phyloP scores from a whole-genome alignment of 1,140 invertebrate species.

The Formica selysi region DNA sequence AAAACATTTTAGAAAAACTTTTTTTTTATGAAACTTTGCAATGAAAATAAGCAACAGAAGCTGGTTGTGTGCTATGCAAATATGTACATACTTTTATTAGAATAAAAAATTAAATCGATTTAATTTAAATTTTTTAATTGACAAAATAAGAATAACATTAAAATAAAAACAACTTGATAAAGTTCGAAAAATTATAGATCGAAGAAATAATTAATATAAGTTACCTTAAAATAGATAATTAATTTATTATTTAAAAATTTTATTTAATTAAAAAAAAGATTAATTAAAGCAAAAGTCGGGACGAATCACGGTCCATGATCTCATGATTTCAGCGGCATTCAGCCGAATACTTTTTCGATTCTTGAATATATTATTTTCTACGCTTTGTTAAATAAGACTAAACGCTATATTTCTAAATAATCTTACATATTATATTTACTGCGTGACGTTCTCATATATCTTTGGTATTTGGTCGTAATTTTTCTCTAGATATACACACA shows the following conservation, averaged over 20 bases:
- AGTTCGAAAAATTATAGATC: slow-evolving; percentile 12
- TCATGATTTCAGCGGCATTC: slow-evolving; percentile 21
- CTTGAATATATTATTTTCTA: slow-evolving; percentile 37
- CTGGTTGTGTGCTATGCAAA: neutral
- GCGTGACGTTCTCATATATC: slow-evolving; percentile 84
- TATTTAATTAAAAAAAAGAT: slow-evolving; percentile 34
- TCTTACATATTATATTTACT: slow-evolving; percentile 81
- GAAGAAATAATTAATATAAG: slow-evolving; percentile 14
- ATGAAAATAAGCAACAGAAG: slow-evolving; percentile 9
- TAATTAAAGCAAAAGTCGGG: slow-evolving; percentile 34
- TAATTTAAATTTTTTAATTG: slow-evolving; percentile 27
- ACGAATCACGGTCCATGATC: slow-evolving; percentile 6
- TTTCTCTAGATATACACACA: slow-evolving; percentile 79
- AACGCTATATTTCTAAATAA: slow-evolving; percentile 73
- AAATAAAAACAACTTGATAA: slow-evolving; percentile 34
- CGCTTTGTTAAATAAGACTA: slow-evolving; percentile 43
- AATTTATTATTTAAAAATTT: slow-evolving; percentile 28
- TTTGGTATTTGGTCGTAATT: slow-evolving; percentile 86
- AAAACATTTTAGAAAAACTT: slow-evolving; percentile 15
- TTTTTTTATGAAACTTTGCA: neutral
- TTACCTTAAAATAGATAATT: neutral
- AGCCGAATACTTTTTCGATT: slow-evolving; percentile 30
- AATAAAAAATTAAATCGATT: slow-evolving; percentile 32
- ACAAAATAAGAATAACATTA: slow-evolving; percentile 9
- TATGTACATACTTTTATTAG: neutral